Evolutionary conservation across 2,797 vertebrate species (phyloP).

Genomic region (Xiphophorus birchmanni): DNA sequence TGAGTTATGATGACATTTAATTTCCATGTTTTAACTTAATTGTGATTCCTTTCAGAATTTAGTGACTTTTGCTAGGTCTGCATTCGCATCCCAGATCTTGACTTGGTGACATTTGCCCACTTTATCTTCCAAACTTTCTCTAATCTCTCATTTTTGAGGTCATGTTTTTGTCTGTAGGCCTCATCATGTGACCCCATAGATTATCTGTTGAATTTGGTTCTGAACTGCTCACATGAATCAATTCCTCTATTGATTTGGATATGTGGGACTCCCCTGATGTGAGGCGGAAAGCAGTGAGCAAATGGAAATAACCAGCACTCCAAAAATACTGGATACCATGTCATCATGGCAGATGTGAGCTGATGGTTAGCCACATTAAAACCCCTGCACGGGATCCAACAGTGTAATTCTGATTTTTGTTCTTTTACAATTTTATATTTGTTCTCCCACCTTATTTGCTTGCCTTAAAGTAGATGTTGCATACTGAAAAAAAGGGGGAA

Average conservation of each 20-base stretch:
- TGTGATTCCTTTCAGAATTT: neutral
- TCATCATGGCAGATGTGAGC: no score
- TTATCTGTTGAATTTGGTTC: neutral
- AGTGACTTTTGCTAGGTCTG: neutral
- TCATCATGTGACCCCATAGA: neutral
- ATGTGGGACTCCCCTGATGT: neutral
- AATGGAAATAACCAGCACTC: no score
- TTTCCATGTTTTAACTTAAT: no score
- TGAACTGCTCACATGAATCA: neutral
- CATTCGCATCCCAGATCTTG: neutral
- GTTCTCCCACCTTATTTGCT: neutral
- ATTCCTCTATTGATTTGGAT: neutral
- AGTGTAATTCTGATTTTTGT: neutral
- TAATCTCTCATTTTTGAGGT: neutral
- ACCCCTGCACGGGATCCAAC: no score
- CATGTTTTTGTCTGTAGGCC: neutral
- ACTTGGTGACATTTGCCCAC: neutral
- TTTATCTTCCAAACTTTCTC: neutral
- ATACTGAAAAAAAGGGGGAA: neutral
- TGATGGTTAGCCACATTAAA: no score
- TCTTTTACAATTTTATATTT: neutral
- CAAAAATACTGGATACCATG: no score
- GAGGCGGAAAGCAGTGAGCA: no score
- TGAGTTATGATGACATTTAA: no score
- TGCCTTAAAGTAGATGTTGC: neutral